Base-by-base conservation (phyloP, 2,113 vertebrate species). In the Eclectus roratus region DNA sequence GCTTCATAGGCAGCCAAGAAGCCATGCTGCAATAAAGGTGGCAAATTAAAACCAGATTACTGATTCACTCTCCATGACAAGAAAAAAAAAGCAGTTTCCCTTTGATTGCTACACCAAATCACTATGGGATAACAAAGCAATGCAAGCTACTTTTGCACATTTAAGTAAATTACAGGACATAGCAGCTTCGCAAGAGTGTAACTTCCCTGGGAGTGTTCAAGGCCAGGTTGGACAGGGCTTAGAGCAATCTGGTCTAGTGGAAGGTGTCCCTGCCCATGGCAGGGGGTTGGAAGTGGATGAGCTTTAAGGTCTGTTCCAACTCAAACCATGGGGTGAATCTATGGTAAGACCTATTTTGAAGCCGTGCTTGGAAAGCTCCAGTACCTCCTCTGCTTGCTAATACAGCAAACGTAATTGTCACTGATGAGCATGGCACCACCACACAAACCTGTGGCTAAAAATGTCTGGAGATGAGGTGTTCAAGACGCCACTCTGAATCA, bases 41-140 rank as follows among this genome's bases (percentile, higher is more conserved):
- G 52, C 16, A 50, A 27, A 41, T 6, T 19, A 63, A 35, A 71
- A 50, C 1, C 35, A 61, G 13, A 19, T 72, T 64, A 29, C 17
- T 0, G 2, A 35, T 13, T 55, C 27, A 10, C 14, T 49, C 24
- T 39, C 29, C 28, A 3, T 1, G 3, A 53, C 14, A 33, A 37
- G 46, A 71, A n/a, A 4, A 35, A n/a, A 4, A 35, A 16, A 5
- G 9, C 13, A 39, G 15, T 16, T 83, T n/a, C 14, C 21, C 52
- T 23, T 60, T 10, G 15, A 58, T 7, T 47, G 27, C 68, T 46
- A 35, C 66, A 53, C 10, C 33, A 47, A 25, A 4, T 33, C n/a
- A 13, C n/a, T 31, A 58, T 0, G 6, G 35, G 43, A 56, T 64
- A 35, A 65, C 37, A 60, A n/a, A 55, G 70, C 71, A 21, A 37